A percentile compares a stretch with the other conserved stretches of the same genome.
These are phyloP conservation scores for Sycophila texana DNA, from an alignment of 2,888 invertebrate genomes.

Conservation along the genomic window DNA sequence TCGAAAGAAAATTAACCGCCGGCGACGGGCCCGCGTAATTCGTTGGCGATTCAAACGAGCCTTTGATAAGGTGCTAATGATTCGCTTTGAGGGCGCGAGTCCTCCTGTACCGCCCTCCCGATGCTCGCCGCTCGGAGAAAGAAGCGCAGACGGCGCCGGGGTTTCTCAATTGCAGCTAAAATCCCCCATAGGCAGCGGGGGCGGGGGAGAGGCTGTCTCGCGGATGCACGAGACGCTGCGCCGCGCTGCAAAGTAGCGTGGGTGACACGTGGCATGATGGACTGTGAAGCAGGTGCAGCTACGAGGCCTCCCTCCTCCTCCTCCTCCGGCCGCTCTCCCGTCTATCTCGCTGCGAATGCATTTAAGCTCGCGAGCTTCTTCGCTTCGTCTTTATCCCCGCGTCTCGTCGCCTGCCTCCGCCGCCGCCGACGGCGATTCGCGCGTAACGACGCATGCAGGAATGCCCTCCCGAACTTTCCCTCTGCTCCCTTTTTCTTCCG, in stretches of 20 bases:
- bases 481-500: constrained; percentile 35
- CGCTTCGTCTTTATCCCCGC: constrained; percentile 50
- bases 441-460: constrained; percentile 63
- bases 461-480: constrained; percentile 5
- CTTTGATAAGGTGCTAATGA: constrained; percentile 55
- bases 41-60: constrained; percentile 37
- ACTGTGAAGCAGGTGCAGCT: constrained; percentile 74
- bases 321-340: constrained; percentile 44
- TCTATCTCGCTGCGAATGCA: constrained; percentile 56
- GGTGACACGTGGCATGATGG: constrained; percentile 74
- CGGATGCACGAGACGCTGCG: constrained; percentile 74
- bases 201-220: constrained; percentile 63
- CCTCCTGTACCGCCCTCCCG: not conserved
- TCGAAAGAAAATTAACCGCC: constrained; percentile 50
- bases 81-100: constrained; percentile 26
- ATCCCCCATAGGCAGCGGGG: constrained; percentile 69
- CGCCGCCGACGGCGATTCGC: constrained; percentile 61
- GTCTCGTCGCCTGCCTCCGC: constrained; percentile 53
- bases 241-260: constrained; percentile 74
- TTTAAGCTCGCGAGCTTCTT: constrained; percentile 57
- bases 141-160: constrained; percentile 55
- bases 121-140: not conserved
- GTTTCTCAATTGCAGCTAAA: constrained; percentile 70
- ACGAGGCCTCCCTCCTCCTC: constrained; percentile 61
- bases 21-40: constrained; percentile 10